These are phyloP conservation scores for Brachyalestes nurse DNA, from an alignment of 2,797 vertebrate species.

Conservation along the genomic window DNA sequence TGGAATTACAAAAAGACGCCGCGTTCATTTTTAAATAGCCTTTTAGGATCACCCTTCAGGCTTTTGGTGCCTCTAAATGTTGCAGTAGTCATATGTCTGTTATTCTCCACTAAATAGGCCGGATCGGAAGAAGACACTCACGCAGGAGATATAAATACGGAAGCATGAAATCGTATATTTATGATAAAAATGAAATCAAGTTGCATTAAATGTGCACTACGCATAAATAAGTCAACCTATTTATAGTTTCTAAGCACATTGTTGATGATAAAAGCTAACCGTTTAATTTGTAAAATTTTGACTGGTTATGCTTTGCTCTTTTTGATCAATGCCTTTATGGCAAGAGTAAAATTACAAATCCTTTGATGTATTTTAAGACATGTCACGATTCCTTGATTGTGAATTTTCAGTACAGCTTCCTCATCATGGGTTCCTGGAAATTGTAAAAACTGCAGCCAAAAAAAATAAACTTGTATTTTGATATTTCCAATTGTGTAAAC, in stretches of 20 bases:
- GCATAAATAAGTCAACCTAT: background rate
- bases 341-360: background rate
- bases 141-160: background rate
- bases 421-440: too few relatives aligned
- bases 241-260: background rate
- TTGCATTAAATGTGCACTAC: background rate
- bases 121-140: constrained; percentile 6
- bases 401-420: too few relatives aligned
- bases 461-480: too few relatives aligned
- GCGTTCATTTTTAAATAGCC: constrained; percentile 74
- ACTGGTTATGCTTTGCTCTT: background rate
- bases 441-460: too few relatives aligned
- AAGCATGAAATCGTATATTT: background rate
- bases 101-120: constrained; percentile 55
- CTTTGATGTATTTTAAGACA: background rate
- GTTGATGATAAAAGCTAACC: background rate
- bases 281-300: background rate
- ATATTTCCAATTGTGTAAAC: too few relatives aligned
- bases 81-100: constrained; percentile 66
- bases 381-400: too few relatives aligned
- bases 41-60: constrained; percentile 65
- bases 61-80: constrained; percentile 67
- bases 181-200: background rate
- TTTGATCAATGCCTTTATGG: background rate
- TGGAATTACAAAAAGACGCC: constrained; percentile 66